phyloP scores from a whole-genome alignment of 2,888 invertebrate genomes.

The Pediacus dermestoides region DNA sequence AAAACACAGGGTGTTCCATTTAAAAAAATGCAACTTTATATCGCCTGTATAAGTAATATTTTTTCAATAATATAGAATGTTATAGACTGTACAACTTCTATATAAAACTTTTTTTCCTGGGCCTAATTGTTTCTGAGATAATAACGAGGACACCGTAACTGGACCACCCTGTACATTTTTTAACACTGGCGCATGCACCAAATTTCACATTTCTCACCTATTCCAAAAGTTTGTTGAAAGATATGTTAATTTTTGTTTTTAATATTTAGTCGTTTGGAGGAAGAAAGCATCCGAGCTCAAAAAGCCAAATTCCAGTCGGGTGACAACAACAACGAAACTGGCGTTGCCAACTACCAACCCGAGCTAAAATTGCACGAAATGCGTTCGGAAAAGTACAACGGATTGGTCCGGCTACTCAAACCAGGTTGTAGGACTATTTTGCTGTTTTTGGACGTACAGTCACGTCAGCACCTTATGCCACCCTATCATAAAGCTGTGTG shows the following conservation, averaged over 20 bases:
- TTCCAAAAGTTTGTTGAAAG: conserved; percentile 6
- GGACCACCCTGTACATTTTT: too few species aligned
- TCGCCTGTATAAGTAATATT: too few species aligned
- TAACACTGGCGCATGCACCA: too few species aligned
- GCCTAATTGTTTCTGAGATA: too few species aligned
- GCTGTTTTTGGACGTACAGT: conserved; percentile 83
- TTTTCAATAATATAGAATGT: too few species aligned
- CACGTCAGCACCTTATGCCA: conserved; percentile 80
- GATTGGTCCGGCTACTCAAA: conserved; percentile 84
- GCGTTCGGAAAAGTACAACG: conserved; percentile 92
- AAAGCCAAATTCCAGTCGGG: conserved; percentile 52
- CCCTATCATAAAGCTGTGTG: conserved; percentile 91
- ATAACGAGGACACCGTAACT: too few species aligned
- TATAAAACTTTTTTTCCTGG: too few species aligned
- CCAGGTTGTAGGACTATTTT: conserved; percentile 97
- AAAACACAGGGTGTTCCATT: too few species aligned
- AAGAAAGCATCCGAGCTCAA: conserved; percentile 56
- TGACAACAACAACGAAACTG: conserved; percentile 39
- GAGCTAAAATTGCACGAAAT: conserved; percentile 87
- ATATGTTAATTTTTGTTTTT: too few species aligned
- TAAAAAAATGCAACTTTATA: too few species aligned
- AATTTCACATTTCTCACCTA: conserved; percentile 1
- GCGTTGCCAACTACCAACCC: conserved; percentile 48
- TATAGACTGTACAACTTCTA: too few species aligned
- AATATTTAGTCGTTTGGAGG: conserved; percentile 58